Evolutionary conservation across 1,140 invertebrate species (phyloP).

Genomic region (Drosophila fuyamai): DNA sequence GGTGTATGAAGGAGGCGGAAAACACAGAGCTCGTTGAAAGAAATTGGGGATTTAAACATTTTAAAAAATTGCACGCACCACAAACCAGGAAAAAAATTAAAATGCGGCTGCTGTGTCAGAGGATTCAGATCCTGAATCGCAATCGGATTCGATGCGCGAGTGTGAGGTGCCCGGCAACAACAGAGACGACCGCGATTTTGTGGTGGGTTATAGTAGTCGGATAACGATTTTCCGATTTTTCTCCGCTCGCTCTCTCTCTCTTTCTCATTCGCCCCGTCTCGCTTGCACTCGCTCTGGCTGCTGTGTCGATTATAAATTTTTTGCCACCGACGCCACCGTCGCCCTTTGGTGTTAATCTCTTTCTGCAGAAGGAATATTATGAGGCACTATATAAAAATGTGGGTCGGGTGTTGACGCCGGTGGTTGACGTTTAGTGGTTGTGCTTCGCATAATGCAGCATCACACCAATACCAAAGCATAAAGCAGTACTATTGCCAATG

Average conservation of each 20-base stretch:
- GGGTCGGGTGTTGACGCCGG: slow-evolving; percentile 73
- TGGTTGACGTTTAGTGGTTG: slow-evolving; percentile 83
- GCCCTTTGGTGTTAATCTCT: slow-evolving; percentile 74
- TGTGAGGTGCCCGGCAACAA: slow-evolving; percentile 69
- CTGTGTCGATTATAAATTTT: slow-evolving; percentile 71
- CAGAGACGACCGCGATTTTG: slow-evolving; percentile 78
- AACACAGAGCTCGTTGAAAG: slow-evolving; percentile 4
- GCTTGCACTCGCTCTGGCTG: slow-evolving; percentile 13
- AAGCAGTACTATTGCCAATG: slow-evolving; percentile 25
- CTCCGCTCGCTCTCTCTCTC: slow-evolving; percentile 12
- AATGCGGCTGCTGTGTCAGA: slow-evolving; percentile 64
- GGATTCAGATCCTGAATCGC: slow-evolving; percentile 34
- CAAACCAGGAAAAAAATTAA: slow-evolving; percentile 64
- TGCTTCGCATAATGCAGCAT: slow-evolving; percentile 62
- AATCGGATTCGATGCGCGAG: slow-evolving; percentile 66
- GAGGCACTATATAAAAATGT: slow-evolving; percentile 63
- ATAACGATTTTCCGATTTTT: slow-evolving; percentile 81
- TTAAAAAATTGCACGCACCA: slow-evolving; percentile 64
- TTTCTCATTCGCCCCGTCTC: not conserved
- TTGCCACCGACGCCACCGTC: slow-evolving; percentile 41
- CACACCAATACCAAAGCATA: slow-evolving; percentile 30
- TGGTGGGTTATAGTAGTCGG: slow-evolving; percentile 71
- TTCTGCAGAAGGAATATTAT: slow-evolving; percentile 75
- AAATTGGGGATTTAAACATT: slow-evolving; percentile 34
- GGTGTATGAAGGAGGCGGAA: slow-evolving; percentile 16